phyloP scores from a whole-genome alignment of 2,113 vertebrate genomes.

The Leucosticte australis region DNA sequence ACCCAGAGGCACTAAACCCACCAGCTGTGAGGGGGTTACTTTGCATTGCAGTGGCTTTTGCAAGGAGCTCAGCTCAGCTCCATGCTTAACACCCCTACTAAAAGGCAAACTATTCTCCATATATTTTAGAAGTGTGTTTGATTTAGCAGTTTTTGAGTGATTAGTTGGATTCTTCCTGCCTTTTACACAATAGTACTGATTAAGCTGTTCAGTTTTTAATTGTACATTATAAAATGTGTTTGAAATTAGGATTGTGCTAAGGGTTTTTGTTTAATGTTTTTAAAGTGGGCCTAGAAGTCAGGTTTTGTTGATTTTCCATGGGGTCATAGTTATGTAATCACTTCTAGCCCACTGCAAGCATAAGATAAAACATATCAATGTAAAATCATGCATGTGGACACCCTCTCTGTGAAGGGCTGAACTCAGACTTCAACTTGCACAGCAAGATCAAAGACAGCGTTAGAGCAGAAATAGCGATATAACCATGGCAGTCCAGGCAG shows the following conservation, averaged over 20 bases:
- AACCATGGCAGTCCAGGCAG: not conserved
- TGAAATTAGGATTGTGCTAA: not conserved
- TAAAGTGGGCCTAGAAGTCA: not conserved
- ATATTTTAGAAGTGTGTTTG: not conserved
- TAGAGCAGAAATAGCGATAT: not conserved
- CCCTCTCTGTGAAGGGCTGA: not conserved
- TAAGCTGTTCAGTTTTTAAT: not conserved
- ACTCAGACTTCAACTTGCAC: not conserved
- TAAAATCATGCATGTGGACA: not conserved
- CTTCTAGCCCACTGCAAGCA: not conserved
- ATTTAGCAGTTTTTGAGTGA: not conserved
- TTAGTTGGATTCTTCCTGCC: not conserved
- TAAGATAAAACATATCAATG: not conserved
- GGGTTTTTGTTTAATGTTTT: not conserved
- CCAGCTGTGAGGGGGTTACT: not conserved
- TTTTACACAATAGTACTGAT: not conserved
- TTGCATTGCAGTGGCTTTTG: not conserved
- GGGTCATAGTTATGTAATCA: not conserved
- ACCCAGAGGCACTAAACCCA: not conserved
- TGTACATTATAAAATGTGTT: not conserved
- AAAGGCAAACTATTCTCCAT: not conserved
- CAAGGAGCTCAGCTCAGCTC: not conserved
- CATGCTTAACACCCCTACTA: not conserved
- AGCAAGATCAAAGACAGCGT: rapidly evolving
- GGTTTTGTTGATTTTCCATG: not conserved